Evolutionary conservation across 92 coral and sea anemone species (phyloP), one percentile per base, ranked within the genome.

Genomic region (Heteractis magnifica): DNA sequence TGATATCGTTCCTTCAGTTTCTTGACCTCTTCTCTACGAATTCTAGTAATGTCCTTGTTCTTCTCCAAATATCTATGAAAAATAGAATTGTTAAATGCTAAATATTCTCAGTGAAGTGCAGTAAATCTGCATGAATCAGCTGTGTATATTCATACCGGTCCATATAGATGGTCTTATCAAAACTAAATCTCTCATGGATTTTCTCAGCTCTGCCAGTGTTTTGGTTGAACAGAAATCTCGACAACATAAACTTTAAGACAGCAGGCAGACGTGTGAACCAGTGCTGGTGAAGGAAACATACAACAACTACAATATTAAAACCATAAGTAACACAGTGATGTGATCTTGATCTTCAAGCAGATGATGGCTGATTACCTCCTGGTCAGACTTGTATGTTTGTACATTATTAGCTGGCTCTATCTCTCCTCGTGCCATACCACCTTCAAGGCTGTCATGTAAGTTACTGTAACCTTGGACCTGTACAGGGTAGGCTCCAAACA

Each of bases 191-290:
- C 78, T 94, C 92, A 81, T 94, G 98, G 65, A 94, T 94, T 75
- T 94, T 94, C 82, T 94, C 98, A 70, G 98, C 94, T 71, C 92
- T 83, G 72, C 94, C 92, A 49, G 90, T 86, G 4, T 90, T 84
- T 65, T 92, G 97, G 59, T 94, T 94, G 75, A 94, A 94, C 85
- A 90, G 86, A 82, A 92, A 94, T 73, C 98, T 81, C 13, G 98
- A 94, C 52, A 94, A 84, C 95, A 92, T 93, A 62, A 94, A 94
- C 70, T 89, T 90, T 71, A 94, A 90, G 13, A 94, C 98, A 6
- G 90, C 94, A n/a, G 98, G 98, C 41, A 94, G 92, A 48, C 92
- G 79, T 2, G 98, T 94, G 77, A 94, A 94, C 98, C 98, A 94
- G 79, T 89, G 96, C 98, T 94, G 82, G 20, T 16, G 53, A 51